Evolutionary conservation across 2,888 invertebrate genomes (phyloP), one percentile per base, ranked within the genome.

Genomic region (Volucella bombylans): DNA sequence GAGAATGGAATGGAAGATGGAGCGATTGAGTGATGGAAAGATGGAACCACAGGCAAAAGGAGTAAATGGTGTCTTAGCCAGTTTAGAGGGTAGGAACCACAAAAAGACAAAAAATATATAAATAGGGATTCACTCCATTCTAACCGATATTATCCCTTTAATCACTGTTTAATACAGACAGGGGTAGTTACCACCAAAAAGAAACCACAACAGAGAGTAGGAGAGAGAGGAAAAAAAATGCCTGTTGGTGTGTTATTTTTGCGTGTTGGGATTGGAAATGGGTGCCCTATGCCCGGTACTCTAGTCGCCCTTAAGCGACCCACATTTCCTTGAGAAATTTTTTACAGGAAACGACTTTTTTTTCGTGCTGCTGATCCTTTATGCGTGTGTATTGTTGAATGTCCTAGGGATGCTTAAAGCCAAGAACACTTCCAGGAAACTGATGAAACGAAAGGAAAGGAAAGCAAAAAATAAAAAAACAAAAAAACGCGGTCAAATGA

Each of bases 91-190:
- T 3, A 23, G 3, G 3, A 18, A 18, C 1, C 1, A 18, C 1
- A 18, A 18, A 18, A 18, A 18, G 3, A 23, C 1, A 23, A 23
- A 23, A 23, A 23, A 23, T 23, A 23, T 2, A 23, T 23, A 23
- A 23, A 23, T 23, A 23, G 18, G 18, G 0, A 72, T 65, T 72
- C 78, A 71, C 59, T 80, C 65, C 43, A 65, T 43, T 50, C 45
- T 49, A 54, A 79, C 82, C 77, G 55, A 55, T 57, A 68, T 85
- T 85, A 85, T 80, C 76, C 80, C 39, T 85, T 72, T 85, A 85
- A 85, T 80, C 80, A 85, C 67, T 80, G 50, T 76, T 80, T 76
- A 80, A 80, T 85, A 80, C 41, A 65, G 61, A 69, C 61, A 67
- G 59, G 69, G 57, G 31, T 59, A 79, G 52, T 41, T 38, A 59